These are phyloP conservation scores for Trachelus stipa DNA, from an alignment of 2,888 invertebrate genomes.

Conservation along the genomic window DNA sequence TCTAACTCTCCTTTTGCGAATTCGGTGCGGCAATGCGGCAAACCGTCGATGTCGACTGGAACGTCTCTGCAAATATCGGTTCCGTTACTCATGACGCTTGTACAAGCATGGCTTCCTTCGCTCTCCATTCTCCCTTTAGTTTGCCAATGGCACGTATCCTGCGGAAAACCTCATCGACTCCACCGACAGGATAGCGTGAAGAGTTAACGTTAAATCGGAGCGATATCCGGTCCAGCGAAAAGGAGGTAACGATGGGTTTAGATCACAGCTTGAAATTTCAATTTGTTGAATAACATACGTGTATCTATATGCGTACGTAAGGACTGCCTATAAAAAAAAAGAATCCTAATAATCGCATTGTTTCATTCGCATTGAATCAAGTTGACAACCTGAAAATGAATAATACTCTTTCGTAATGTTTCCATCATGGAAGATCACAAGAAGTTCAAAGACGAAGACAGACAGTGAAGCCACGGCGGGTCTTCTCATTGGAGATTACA, in stretches of 20 bases:
- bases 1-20: background rate
- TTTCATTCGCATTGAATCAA: background rate
- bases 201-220: background rate
- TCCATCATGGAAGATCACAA: background rate
- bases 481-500: constrained; percentile 58
- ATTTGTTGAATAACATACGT: background rate
- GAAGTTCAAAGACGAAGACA: constrained; percentile 45
- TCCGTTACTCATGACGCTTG: background rate
- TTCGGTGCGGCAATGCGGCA: background rate
- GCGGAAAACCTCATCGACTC: background rate
- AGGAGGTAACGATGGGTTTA: background rate
- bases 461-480: constrained; percentile 43
- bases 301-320: background rate
- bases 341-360: background rate
- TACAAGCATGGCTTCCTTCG: background rate
- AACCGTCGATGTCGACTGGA: background rate
- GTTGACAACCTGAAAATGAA: background rate
- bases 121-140: background rate
- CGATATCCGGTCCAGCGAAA: background rate
- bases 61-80: background rate
- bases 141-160: background rate
- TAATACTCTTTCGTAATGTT: background rate
- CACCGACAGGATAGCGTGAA: background rate
- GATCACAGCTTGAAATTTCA: background rate
- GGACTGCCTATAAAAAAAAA: background rate